Evolutionary conservation across 2,797 vertebrate genomes (phyloP).

Genomic region (Tapera naevia): DNA sequence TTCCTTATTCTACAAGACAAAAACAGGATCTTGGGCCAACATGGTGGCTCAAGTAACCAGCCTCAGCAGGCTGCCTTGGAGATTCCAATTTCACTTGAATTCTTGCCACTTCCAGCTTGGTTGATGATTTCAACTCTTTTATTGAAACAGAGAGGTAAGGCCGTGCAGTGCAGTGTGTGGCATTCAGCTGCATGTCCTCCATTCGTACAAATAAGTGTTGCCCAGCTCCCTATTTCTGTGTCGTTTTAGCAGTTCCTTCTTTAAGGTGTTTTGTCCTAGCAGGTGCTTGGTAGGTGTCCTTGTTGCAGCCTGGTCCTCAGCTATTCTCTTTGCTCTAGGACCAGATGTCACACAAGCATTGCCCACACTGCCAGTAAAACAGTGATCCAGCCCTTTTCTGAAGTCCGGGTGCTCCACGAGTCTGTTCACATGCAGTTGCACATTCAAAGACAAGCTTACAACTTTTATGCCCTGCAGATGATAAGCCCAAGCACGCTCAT

Average conservation of each 20-base stretch:
- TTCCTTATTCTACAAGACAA: conserved; percentile 79
- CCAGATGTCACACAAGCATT: background rate
- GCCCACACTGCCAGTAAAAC: background rate
- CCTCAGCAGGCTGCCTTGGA: conserved; percentile 44
- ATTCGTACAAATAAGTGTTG: background rate
- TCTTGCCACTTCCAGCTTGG: background rate
- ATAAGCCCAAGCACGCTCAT: background rate
- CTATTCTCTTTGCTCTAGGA: background rate
- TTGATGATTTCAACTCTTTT: conserved; percentile 27
- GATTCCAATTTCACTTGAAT: conserved; percentile 62
- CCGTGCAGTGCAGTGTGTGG: background rate
- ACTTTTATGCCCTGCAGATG: background rate
- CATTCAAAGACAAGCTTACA: background rate
- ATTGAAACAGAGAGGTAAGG: background rate
- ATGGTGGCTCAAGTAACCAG: conserved; percentile 71
- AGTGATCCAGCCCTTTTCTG: background rate
- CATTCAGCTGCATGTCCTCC: background rate
- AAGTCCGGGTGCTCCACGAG: background rate
- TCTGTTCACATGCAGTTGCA: background rate
- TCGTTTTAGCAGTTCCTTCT: background rate
- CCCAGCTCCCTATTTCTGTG: background rate
- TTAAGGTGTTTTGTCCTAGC: background rate
- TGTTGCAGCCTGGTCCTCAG: background rate
- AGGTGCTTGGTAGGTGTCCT: background rate
- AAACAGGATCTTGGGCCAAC: conserved; percentile 66